Conservation (phyloP, 2,888 invertebrate species). For the Noctua fimbriata region DNA sequence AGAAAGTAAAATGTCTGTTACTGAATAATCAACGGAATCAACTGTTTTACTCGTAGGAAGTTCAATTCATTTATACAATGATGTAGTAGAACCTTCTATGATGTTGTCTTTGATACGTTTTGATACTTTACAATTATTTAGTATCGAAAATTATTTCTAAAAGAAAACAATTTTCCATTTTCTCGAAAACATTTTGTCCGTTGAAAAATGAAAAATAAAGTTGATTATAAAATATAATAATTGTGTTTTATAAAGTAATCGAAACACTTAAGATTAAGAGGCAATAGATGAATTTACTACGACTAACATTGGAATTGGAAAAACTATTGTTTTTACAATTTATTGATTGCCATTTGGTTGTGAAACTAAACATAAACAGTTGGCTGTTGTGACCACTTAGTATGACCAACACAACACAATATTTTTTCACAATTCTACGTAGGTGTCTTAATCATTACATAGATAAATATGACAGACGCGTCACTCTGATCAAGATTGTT, state of each 20-base stretch:
- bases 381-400: neutral
- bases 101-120: slow-evolving; percentile 16
- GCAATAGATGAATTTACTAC: neutral
- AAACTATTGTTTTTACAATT: neutral
- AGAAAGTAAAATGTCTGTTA: slow-evolving; percentile 15
- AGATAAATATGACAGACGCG: slow-evolving; percentile 63
- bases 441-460: slow-evolving; percentile 9
- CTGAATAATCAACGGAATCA: slow-evolving; percentile 25
- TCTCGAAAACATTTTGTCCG: neutral
- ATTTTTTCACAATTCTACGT: neutral
- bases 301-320: neutral
- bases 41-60: slow-evolving; percentile 25
- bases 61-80: slow-evolving; percentile 39
- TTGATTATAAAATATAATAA: no score
- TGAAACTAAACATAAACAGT: slow-evolving; percentile 1
- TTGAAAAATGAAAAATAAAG: neutral
- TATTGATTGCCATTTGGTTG: neutral
- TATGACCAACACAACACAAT: slow-evolving; percentile 1
- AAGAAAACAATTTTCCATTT: neutral
- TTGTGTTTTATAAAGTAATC: fast-evolving
- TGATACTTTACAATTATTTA: slow-evolving; percentile 44
- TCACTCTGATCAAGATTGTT: slow-evolving; percentile 64
- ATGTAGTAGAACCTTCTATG: slow-evolving; percentile 55
- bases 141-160: neutral
- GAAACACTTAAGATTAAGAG: neutral